phyloP scores from a whole-genome alignment of 2,888 invertebrate species.

The Miltochrista miniata region DNA sequence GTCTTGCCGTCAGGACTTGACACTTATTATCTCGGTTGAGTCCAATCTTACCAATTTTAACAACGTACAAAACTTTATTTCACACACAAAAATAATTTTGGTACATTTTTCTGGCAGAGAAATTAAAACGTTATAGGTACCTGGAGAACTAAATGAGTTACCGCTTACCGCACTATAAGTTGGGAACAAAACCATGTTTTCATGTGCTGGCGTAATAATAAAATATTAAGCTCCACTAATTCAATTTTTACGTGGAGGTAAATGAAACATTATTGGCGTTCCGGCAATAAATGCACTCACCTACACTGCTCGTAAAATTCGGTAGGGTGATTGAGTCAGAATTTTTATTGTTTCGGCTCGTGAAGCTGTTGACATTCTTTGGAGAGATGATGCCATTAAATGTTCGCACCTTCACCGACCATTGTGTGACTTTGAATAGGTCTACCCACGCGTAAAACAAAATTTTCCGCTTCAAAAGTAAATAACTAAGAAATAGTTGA shows the following conservation, averaged over 20 bases:
- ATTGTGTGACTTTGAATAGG: conserved; percentile 22
- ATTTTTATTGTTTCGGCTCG: conserved; percentile 80
- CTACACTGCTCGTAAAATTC: conserved; percentile 75
- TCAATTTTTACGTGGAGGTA: conserved; percentile 57
- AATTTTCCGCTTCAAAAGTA: conserved; percentile 20
- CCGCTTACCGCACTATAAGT: too few relatives aligned
- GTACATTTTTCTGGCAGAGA: too few relatives aligned
- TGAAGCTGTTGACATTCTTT: conserved; percentile 67
- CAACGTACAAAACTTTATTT: too few relatives aligned
- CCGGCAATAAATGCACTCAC: conserved; percentile 75
- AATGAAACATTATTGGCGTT: conserved; percentile 71
- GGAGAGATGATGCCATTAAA: conserved; percentile 37
- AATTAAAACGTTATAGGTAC: too few relatives aligned
- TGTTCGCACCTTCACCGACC: conserved; percentile 29
- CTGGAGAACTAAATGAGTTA: too few relatives aligned
- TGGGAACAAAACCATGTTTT: too few relatives aligned
- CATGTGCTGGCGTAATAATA: too few relatives aligned
- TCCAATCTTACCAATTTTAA: too few relatives aligned
- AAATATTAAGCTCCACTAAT: conserved; percentile 40
- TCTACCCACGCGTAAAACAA: conserved; percentile 22
- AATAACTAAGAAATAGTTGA: conserved; percentile 17
- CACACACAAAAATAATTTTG: too few relatives aligned
- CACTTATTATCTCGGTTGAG: too few relatives aligned
- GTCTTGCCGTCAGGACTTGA: too few relatives aligned
- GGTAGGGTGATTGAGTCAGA: conserved; percentile 81